Conservation (phyloP, 2,113 vertebrate species). For the Notiomystis cincta region DNA sequence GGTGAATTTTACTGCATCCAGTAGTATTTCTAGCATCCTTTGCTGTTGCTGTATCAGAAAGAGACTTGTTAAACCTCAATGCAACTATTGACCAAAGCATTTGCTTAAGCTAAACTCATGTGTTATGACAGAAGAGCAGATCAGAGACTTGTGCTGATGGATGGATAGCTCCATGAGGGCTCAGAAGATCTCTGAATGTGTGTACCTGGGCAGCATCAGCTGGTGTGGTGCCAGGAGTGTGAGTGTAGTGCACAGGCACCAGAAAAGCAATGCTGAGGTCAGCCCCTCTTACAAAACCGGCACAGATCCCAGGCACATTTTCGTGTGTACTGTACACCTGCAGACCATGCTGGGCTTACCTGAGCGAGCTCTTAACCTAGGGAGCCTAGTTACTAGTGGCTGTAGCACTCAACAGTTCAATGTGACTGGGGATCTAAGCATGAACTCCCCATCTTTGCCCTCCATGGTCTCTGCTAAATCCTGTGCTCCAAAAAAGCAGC, state of each 20-base stretch:
- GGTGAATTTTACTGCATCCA: not conserved
- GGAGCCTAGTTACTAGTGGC: not conserved
- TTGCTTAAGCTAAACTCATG: not conserved
- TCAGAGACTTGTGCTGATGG: not conserved
- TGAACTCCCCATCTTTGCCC: not conserved
- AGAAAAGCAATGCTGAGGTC: not conserved
- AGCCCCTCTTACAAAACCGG: rapidly evolving
- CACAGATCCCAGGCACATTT: not conserved
- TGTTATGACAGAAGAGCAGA: not conserved
- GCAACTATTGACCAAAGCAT: not conserved
- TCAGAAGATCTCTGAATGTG: rapidly evolving
- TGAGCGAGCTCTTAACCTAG: not conserved
- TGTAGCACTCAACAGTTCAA: not conserved
- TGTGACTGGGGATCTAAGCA: not conserved
- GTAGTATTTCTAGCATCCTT: not conserved
- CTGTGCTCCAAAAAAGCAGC: not conserved
- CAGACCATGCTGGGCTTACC: not conserved
- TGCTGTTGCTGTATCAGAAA: not conserved
- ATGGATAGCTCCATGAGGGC: not conserved
- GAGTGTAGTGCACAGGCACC: not conserved
- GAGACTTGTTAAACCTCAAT: not conserved
- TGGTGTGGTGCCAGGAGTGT: not conserved
- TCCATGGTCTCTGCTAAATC: not conserved
- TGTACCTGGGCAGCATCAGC: not conserved
- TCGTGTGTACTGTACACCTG: rapidly evolving